Evolutionary conservation across 2,888 invertebrate genomes (phyloP).

Genomic region (Hyposoter didymator): DNA sequence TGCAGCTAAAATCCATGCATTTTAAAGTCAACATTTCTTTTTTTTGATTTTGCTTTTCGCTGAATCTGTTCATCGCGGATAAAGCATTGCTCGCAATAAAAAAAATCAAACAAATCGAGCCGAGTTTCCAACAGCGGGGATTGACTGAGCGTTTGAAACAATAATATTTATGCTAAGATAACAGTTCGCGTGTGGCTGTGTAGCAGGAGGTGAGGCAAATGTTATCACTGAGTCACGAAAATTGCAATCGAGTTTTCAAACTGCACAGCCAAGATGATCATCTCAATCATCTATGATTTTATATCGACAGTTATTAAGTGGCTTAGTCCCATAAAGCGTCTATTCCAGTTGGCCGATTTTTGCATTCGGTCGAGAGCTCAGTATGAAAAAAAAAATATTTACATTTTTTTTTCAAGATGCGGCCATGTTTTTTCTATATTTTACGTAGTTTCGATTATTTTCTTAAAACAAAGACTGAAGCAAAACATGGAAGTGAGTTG

Average conservation of each 20-base stretch:
- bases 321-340: background rate
- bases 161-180: constrained; percentile 48
- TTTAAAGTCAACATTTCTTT: background rate
- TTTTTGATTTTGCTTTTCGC: background rate
- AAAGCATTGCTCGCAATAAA: constrained; percentile 18
- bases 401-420: background rate
- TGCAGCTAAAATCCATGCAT: background rate
- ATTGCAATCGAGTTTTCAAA: constrained; percentile 16
- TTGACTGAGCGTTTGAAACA: constrained; percentile 37
- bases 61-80: background rate
- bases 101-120: constrained; percentile 9
- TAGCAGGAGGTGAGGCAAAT: constrained; percentile 24
- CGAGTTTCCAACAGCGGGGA: background rate
- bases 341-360: background rate
- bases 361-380: background rate
- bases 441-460: background rate
- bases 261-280: background rate
- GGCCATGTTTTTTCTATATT: background rate
- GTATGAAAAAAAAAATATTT: background rate
- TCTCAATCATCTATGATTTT: background rate
- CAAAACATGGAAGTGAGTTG: background rate
- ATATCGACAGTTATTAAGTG: background rate
- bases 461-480: background rate
- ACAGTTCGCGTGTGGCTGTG: constrained; percentile 28
- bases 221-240: constrained; percentile 55